Evolutionary conservation across 2,797 vertebrate species (phyloP).

Genomic region (Sciurus vulgaris): DNA sequence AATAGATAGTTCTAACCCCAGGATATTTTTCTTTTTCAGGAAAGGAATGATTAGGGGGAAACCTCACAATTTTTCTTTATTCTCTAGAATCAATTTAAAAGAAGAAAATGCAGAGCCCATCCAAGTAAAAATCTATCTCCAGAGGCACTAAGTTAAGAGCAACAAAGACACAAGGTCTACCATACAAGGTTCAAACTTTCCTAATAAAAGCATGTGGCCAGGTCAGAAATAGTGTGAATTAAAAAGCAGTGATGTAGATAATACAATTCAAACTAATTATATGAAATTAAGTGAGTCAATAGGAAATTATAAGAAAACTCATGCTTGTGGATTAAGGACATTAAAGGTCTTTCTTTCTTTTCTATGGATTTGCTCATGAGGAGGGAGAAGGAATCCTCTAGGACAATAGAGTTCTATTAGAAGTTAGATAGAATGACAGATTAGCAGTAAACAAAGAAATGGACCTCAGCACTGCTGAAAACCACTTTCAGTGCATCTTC

Average conservation of each 20-base stretch:
- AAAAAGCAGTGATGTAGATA: slow-evolving; percentile 43
- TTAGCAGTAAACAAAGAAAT: slow-evolving; percentile 22
- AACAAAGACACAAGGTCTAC: not conserved
- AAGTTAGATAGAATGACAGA: not conserved
- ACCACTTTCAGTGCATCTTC: not conserved
- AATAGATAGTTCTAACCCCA: not conserved
- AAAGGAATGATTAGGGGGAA: not conserved
- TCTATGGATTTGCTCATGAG: not conserved
- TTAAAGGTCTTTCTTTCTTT: not conserved
- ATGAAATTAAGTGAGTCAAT: not conserved
- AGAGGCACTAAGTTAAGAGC: not conserved
- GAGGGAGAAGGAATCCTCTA: not conserved
- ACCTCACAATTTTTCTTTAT: not conserved
- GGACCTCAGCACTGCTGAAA: slow-evolving; percentile 11
- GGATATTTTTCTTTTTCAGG: slow-evolving; percentile 1
- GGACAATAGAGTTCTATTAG: not conserved
- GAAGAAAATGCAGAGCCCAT: not conserved
- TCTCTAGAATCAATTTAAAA: not conserved
- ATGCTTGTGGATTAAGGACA: not conserved
- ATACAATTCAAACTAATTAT: slow-evolving; percentile 46
- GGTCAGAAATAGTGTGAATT: not conserved
- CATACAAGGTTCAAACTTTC: not conserved
- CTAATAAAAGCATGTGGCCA: not conserved
- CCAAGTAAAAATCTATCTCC: not conserved
- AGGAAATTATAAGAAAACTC: not conserved